These are phyloP conservation scores for Propithecus perrieri DNA, from an alignment of 2,797 vertebrate species.

Conservation along the genomic window DNA sequence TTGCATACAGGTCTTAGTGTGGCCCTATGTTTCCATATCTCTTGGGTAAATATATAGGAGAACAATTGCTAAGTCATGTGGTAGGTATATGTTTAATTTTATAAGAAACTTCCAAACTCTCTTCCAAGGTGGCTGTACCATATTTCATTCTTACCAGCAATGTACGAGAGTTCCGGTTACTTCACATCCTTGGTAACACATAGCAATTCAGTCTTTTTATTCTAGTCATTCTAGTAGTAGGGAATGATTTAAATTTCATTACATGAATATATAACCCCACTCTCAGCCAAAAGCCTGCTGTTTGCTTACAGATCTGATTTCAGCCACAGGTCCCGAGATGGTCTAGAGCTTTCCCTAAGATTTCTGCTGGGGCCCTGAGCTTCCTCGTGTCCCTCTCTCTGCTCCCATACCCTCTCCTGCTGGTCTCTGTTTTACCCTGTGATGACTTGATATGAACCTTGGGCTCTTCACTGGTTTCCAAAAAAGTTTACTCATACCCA, in stretches of 20 bases:
- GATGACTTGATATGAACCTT: not conserved
- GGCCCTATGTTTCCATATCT: not conserved
- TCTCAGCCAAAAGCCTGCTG: not conserved
- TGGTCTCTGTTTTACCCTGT: not conserved
- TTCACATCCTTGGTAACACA: not conserved
- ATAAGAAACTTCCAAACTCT: not conserved
- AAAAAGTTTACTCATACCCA: not conserved
- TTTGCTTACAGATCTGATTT: not conserved
- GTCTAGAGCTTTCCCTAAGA: not conserved
- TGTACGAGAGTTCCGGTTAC: not conserved
- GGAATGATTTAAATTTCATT: not conserved
- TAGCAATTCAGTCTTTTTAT: too few relatives aligned
- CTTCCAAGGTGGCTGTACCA: not conserved
- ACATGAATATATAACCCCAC: not conserved
- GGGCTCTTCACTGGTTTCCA: not conserved
- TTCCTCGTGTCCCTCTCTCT: not conserved
- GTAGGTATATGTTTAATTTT: not conserved
- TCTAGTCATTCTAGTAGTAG: not conserved
- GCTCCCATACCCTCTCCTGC: not conserved
- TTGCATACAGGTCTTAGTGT: not conserved
- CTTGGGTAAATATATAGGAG: not conserved
- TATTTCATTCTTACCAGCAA: not conserved
- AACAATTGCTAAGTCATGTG: not conserved
- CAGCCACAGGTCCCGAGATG: not conserved
- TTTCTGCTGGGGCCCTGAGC: not conserved